phyloP scores from a whole-genome alignment of 2,797 vertebrate species.

The Tokudaia tokunoshimensis region DNA sequence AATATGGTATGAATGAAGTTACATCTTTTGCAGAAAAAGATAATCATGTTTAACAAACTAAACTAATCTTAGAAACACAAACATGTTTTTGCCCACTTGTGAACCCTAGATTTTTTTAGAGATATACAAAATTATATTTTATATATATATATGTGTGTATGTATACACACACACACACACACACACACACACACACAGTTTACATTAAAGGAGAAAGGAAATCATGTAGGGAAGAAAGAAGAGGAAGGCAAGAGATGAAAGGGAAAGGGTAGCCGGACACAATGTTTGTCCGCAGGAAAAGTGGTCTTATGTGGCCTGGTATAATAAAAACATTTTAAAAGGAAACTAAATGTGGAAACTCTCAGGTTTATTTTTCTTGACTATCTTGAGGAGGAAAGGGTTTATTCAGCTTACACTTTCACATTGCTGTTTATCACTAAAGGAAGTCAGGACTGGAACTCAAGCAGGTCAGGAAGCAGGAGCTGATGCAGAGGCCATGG shows the following conservation, averaged over 20 bases:
- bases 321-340: neutral
- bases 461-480: neutral
- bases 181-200: neutral
- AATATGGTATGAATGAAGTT: neutral
- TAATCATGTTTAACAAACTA: neutral
- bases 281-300: neutral
- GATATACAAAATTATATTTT: neutral
- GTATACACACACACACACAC: no score
- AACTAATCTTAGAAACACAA: neutral
- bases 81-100: neutral
- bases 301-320: neutral
- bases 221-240: no score
- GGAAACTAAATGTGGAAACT: neutral
- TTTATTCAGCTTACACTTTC: neutral
- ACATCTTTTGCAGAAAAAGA: neutral
- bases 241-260: neutral
- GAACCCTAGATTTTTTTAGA: neutral
- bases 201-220: neutral
- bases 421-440: neutral
- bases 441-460: neutral
- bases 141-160: no score
- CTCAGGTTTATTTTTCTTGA: slow-evolving; percentile 1
- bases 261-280: neutral
- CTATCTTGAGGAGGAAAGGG: neutral
- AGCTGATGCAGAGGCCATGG: neutral